Conservation (phyloP, 1,140 invertebrate species). For the Pogonomyrmex californicus region DNA sequence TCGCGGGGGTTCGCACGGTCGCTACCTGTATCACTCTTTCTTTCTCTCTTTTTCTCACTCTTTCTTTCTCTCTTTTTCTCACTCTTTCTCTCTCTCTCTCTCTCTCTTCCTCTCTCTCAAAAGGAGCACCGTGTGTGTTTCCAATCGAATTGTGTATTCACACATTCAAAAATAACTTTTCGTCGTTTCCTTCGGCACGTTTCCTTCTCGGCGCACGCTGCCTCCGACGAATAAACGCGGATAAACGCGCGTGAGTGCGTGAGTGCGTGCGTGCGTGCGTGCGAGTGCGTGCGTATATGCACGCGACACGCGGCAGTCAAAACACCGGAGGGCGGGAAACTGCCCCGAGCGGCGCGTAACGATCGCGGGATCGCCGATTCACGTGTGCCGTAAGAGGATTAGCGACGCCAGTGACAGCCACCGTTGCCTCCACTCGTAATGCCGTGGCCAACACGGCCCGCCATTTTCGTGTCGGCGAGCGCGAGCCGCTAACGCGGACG, state of each 20-base stretch:
- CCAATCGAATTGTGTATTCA: constrained; percentile 21
- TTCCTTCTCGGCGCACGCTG: constrained; percentile 28
- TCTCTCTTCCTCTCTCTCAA: constrained; percentile 13
- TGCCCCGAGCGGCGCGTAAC: constrained; percentile 9
- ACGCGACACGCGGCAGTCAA: background rate
- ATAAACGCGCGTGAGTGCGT: background rate
- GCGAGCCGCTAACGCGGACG: constrained; percentile 55
- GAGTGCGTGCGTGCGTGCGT: background rate
- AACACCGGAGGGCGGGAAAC: constrained; percentile 45
- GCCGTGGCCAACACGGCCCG: constrained; percentile 81
- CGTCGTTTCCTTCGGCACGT: background rate
- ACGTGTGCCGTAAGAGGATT: constrained; percentile 72
- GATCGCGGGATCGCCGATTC: background rate
- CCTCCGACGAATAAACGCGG: background rate
- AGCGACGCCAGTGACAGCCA: constrained; percentile 73
- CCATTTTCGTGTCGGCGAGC: constrained; percentile 83
- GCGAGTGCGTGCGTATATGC: background rate
- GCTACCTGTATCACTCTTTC: background rate
- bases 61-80: background rate
- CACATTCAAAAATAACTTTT: background rate
- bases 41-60: constrained; percentile 1
- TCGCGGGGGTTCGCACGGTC: background rate
- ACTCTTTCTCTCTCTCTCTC: constrained; percentile 1
- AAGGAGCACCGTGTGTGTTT: background rate
- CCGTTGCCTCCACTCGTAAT: constrained; percentile 73